phyloP scores from a whole-genome alignment of 2,888 invertebrate genomes.

The Erannis defoliaria region DNA sequence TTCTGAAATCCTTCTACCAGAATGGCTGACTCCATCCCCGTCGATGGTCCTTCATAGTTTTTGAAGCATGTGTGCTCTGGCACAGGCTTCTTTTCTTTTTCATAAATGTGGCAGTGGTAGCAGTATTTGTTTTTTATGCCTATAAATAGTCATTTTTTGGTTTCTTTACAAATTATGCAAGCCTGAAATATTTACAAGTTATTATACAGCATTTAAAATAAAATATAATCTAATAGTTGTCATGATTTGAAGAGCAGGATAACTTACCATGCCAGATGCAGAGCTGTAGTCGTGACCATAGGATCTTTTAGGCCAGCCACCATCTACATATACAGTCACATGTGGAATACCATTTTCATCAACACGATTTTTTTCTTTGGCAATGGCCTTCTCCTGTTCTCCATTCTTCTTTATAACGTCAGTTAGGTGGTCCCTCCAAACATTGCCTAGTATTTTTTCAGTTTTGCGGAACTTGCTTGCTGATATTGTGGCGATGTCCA shows the following conservation, averaged over 20 bases:
- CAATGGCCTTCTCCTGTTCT: slow-evolving; percentile 3
- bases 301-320: slow-evolving; percentile 2
- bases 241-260: background rate
- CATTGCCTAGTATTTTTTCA: slow-evolving; percentile 3
- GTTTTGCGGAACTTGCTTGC: background rate
- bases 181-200: background rate
- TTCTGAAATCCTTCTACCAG: slow-evolving; percentile 17
- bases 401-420: slow-evolving; percentile 10
- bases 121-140: slow-evolving; percentile 17
- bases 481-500: slow-evolving; percentile 3
- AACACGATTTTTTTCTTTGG: slow-evolving; percentile 4
- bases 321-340: background rate
- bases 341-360: background rate
- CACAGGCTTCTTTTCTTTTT: slow-evolving; percentile 11
- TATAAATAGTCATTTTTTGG: slow-evolving; percentile 2
- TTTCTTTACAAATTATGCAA: background rate
- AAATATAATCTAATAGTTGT: background rate
- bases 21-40: slow-evolving; percentile 13
- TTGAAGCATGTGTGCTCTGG: slow-evolving; percentile 17
- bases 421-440: too few relatives aligned
- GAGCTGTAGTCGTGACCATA: slow-evolving; percentile 14
- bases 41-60: slow-evolving; percentile 14
- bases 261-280: slow-evolving; percentile 8
- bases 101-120: slow-evolving; percentile 1
- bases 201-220: background rate